Base-by-base conservation (phyloP, 2,113 vertebrate species). In the Heptranchias perlo region DNA sequence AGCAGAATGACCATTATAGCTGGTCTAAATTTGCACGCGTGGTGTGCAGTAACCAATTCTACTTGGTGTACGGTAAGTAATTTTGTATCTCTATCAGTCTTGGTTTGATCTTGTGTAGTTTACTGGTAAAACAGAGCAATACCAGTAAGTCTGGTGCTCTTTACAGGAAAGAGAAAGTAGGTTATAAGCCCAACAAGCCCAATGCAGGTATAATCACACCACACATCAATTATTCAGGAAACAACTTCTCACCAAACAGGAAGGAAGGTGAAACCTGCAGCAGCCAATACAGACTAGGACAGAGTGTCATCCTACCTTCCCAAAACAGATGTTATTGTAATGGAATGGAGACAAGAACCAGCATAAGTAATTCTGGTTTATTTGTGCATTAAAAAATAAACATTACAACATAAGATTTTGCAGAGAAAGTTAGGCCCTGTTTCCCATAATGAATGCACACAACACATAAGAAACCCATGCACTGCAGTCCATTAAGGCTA, bases 91-190 rank as follows among this genome's bases (percentile, higher is more conserved):
- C 96, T 96, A 97, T 96, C 96, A 97, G 96, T 96, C 97, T 97
- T 96, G 96, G 96, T 97, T 97, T 97, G 96, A 96, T 96, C 96
- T 97, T 97, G 65, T 96, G 97, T 96, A 97, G 7, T 78, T 96
- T 97, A 97, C 97, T 98, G 97, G 97, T 97, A 98, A 98, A 97
- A 96, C 73, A 97, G 97, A 96, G 96, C 97, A 97, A 96, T 97
- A 97, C 96, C 97, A 97, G 97, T 97, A 97, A 97, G 96, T 97
- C 97, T 97, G 97, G 96, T 97, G 97, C 97, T 96, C 97, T 96
- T 98, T 98, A 98, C 98, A 94, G 98, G 98, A 99, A 99, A 98
- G 97, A 97, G 97, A 98, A 98, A 98, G 98, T 98, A 99, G 99
- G 98, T 98, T 98, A 99, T 96, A 97, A 97, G 98, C 97, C 96